Evolutionary conservation across 2,888 invertebrate species (phyloP), one percentile per base, ranked within the genome.

Genomic region (Cephus runcator): DNA sequence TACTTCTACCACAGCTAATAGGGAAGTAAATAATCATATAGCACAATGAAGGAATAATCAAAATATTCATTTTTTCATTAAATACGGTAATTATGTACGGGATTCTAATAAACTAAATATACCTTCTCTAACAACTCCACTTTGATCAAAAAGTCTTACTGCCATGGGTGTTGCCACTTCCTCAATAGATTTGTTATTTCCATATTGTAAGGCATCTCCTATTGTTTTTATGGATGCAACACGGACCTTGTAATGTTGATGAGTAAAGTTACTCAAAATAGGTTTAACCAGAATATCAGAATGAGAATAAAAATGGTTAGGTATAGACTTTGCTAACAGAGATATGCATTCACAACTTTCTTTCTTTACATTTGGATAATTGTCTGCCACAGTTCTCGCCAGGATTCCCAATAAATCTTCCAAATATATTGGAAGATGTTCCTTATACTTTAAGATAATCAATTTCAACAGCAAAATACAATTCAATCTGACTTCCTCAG

Each of bases 101-200:
- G 1, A 12, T 71, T 34, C 6, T 71, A 33, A 31, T 31, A 34
- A 71, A 30, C n/a, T 12, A 71, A 12, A 23, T 23, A 23, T 83
- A 91, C 91, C 90, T 82, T 90, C 92, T 73, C 98, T 93, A 0
- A 98, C 98, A 79, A 93, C 92, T 0, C 95, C 94, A 87, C 95
- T 95, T 85, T 95, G 95, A 92, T 98, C 98, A 93, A 98, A 98
- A 6, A 98, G 91, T 84, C 96, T 93, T 86, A 97, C 97, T 0
- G 97, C 97, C 90, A 98, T 93, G n/a, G 96, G 96, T 0, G 94
- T 94, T 34, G 96, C 93, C 0, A 96, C 95, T 77, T 95, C 93
- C 81, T 96, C 95, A 82, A 97, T 93, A 69, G 93, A 93, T 87
- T 96, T 96, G 1, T 93, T 94, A 88, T 95, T 95, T 3, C 96